Evolutionary conservation across 2,888 invertebrate species (phyloP).

Genomic region (Ormyrus labotus): DNA sequence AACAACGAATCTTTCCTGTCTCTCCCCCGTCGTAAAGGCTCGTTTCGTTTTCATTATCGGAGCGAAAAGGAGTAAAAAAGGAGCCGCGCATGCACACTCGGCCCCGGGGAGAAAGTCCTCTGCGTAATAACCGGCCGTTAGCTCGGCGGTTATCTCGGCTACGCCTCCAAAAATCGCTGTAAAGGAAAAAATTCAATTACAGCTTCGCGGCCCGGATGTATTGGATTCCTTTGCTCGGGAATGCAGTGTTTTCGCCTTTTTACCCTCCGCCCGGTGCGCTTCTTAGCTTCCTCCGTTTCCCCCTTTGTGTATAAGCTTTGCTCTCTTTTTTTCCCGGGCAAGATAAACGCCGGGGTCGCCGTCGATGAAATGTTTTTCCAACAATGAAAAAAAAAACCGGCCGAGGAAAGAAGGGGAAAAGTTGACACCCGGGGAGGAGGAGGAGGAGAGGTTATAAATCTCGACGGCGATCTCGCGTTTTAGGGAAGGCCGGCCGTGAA

Average conservation of each 20-base stretch:
- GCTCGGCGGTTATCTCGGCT: not conserved
- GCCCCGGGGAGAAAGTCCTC: not conserved
- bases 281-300: not conserved
- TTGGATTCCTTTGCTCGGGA: constrained; percentile 30
- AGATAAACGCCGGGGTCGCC: not conserved
- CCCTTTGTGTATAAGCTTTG: constrained; percentile 9
- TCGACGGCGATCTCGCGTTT: not conserved
- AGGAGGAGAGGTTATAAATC: constrained; percentile 28
- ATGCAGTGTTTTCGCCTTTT: constrained; percentile 11
- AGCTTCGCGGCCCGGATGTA: constrained; percentile 1
- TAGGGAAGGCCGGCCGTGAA: not conserved
- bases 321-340: constrained; percentile 5
- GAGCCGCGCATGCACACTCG: not conserved
- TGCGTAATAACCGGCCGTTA: constrained; percentile 41
- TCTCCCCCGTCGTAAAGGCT: not conserved
- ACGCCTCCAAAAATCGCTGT: constrained; percentile 18
- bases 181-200: constrained; percentile 45
- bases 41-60: constrained; percentile 43
- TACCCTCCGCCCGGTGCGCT: not conserved
- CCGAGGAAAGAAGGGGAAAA: not conserved
- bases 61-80: not conserved
- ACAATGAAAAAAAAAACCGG: constrained; percentile 11
- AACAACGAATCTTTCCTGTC: not conserved
- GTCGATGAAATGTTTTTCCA: constrained; percentile 28
- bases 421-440: not conserved